Conservation (phyloP, 2,113 vertebrate species). For the Nycticorax nycticorax region DNA sequence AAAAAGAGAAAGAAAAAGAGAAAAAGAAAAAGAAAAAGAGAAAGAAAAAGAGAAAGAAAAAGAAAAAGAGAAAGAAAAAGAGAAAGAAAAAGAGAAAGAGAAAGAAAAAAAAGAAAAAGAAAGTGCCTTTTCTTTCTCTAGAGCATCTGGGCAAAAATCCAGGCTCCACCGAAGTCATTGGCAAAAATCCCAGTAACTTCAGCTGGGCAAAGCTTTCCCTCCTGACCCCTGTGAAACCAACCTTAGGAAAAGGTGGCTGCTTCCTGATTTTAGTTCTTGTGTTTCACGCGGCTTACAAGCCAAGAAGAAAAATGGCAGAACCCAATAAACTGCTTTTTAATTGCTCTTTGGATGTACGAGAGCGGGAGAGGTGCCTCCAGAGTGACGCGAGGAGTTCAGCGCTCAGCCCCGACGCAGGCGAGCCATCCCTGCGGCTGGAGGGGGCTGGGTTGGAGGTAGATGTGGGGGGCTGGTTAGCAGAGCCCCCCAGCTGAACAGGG, state of each 20-base stretch:
- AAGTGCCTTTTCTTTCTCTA: not conserved
- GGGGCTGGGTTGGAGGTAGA: not conserved
- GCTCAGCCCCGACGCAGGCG: accelerated
- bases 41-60: too few relatives aligned
- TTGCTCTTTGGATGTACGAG: not conserved
- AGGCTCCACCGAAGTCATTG: not conserved
- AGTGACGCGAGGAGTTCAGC: not conserved
- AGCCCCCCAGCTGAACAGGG: not conserved
- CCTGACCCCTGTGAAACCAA: not conserved
- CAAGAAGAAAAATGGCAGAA: not conserved
- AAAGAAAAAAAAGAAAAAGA: too few relatives aligned
- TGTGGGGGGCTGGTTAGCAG: not conserved
- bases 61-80: too few relatives aligned
- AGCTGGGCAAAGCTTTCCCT: not conserved
- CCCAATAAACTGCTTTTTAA: not conserved
- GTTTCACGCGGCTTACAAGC: not conserved
- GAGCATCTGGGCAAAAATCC: not conserved
- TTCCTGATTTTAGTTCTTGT: not conserved
- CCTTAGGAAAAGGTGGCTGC: not conserved
- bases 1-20: too few relatives aligned
- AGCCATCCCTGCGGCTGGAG: not conserved
- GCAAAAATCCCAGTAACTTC: not conserved
- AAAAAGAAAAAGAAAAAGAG: too few relatives aligned
- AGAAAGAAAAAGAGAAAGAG: too few relatives aligned
- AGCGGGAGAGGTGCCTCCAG: not conserved